These are phyloP conservation scores for Megaustenia siamemsis DNA, from an alignment of 2,888 invertebrate species.

Conservation along the genomic window DNA sequence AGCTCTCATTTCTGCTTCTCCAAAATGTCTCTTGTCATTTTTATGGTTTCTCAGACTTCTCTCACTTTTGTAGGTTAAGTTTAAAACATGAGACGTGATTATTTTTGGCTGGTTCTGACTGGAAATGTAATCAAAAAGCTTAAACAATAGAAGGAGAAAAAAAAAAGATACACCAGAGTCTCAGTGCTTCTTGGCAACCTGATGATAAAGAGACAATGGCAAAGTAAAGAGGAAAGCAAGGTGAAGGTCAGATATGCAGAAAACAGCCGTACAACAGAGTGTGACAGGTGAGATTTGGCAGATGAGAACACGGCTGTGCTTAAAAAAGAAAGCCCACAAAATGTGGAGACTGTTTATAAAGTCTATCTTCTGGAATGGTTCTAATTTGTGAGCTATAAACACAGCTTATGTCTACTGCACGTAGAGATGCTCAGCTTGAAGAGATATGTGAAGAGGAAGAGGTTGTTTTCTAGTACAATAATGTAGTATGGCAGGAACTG, in stretches of 20 bases:
- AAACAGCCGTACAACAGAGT: neutral
- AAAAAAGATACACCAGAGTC: neutral
- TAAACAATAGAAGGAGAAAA: constrained; percentile 4
- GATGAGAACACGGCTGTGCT: neutral
- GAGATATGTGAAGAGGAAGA: too few species aligned
- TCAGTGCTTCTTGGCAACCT: constrained; percentile 28
- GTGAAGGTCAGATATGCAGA: neutral
- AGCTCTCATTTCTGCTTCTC: neutral
- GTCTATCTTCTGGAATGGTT: neutral
- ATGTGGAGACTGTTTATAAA: constrained; percentile 1
- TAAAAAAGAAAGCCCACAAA: too few species aligned
- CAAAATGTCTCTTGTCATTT: neutral
- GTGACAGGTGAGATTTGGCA: neutral
- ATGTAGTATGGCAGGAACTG: too few species aligned
- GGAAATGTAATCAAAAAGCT: constrained; percentile 5
- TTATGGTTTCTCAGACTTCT: neutral
- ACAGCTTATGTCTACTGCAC: neutral
- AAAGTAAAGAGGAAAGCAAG: neutral
- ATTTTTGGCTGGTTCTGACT: constrained; percentile 12
- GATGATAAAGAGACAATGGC: constrained; percentile 13
- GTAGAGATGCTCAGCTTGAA: too few species aligned
- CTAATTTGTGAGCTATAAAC: neutral
- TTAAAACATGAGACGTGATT: neutral
- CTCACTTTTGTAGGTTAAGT: neutral
- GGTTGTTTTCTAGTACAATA: too few species aligned